Evolutionary conservation across 2,888 invertebrate species (phyloP), one percentile per base, ranked within the genome.

Genomic region (Hydropsyche betteni): DNA sequence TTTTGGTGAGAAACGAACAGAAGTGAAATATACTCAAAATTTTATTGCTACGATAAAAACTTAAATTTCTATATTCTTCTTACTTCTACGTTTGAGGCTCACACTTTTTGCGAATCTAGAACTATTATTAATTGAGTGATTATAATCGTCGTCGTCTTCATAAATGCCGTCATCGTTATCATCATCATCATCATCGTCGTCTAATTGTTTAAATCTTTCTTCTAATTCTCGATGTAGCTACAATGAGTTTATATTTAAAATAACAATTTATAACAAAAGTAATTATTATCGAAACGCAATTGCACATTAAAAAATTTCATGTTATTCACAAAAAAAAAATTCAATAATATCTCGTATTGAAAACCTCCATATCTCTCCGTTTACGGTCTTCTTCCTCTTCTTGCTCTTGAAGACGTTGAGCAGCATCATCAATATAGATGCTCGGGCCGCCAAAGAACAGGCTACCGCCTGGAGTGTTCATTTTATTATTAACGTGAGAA

Each of bases 301-400:
- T 4, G 44, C 6, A 2, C 24, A 24, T 24, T 2, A 24, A 24
- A 8, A 10, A 44, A 8, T 44, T 44, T 44, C 44, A 8, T 6
- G 3, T 44, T 8, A 6, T 24, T 6, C 6, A 2, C 10, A 44
- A 6, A 44, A 44, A 7, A 6, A 44, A 44, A 6, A 6, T 44
- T 7, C 44, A 44, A 44, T 6, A 53, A n/a, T n/a, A 16, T 14
- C 12, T 24, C 6, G 24, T 38, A 71, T 33, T 52, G 12, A 58
- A 79, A 83, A 92, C 92, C 88, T 92, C 92, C 82, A 89, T 89
- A 79, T 91, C 86, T 50, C 91, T 88, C 75, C 92, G 86, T 81
- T 89, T 89, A 82, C 90, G 89, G 82, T 93, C 93, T 83, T 91
- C 91, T 1, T 90, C 80, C 78, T 90, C 91, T 81, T 93, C 92